Evolutionary conservation across 2,888 invertebrate genomes (phyloP).

Genomic region (Exephanes ischioxanthus): DNA sequence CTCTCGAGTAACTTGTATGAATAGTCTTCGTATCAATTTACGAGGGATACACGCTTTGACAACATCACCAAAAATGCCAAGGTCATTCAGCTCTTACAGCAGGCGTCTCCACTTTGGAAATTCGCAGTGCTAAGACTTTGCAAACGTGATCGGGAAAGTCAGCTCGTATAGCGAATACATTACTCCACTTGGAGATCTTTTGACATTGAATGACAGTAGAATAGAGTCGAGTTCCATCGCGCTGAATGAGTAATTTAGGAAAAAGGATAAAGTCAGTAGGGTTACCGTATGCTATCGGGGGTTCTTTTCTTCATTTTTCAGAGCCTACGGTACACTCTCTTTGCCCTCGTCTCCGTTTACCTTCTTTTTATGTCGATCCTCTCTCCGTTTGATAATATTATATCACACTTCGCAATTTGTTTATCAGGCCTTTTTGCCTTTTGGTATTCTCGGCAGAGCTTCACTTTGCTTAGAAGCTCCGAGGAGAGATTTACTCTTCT

Average conservation of each 20-base stretch:
- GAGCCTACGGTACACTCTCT: neutral
- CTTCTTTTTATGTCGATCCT: neutral
- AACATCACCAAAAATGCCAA: neutral
- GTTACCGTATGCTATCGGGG: neutral
- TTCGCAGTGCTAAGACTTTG: neutral
- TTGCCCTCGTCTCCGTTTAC: neutral
- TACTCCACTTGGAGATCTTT: conserved; percentile 2
- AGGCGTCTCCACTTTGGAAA: neutral
- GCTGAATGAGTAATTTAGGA: neutral
- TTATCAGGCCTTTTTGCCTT: neutral
- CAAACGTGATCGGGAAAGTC: neutral
- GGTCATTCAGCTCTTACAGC: neutral
- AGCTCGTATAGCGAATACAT: neutral
- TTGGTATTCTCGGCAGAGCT: neutral
- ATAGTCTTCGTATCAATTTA: conserved; percentile 2
- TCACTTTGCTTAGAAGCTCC: neutral
- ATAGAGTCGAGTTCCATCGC: neutral
- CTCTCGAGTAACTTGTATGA: neutral
- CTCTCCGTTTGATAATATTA: neutral
- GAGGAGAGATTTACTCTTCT: neutral
- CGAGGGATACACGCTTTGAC: neutral
- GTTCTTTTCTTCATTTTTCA: neutral
- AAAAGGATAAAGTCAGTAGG: neutral
- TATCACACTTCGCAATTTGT: neutral
- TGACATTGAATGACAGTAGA: neutral